These are phyloP conservation scores for Xestia sexstrigata DNA, from an alignment of 2,888 invertebrate species.

Conservation along the genomic window DNA sequence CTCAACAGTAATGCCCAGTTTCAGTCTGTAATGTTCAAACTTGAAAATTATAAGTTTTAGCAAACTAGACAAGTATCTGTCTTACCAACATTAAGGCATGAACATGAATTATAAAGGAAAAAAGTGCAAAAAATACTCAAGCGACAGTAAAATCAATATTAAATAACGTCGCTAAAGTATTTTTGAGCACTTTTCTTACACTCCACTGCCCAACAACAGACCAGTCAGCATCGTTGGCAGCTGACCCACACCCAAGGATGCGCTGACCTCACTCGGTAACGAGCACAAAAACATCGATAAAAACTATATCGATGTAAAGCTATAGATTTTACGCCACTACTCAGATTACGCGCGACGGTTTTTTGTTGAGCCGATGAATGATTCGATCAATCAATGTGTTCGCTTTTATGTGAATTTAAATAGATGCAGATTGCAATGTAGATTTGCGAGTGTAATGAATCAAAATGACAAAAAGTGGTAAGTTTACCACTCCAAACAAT, in stretches of 20 bases:
- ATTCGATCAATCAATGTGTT: conserved; percentile 43
- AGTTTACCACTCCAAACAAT: not conserved
- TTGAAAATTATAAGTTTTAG: not conserved
- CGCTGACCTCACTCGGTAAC: conserved; percentile 57
- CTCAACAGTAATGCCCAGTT: not conserved
- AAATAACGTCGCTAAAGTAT: not conserved
- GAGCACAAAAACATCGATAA: conserved; percentile 60
- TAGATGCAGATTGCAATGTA: conserved; percentile 1
- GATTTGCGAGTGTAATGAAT: not conserved
- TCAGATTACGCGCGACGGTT: conserved; percentile 55
- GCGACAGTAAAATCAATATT: not conserved
- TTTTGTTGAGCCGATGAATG: conserved; percentile 54
- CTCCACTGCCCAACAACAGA: conserved; percentile 39
- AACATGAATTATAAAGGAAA: too few species aligned
- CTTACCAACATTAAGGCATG: not conserved
- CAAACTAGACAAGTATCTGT: not conserved
- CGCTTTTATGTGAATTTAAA: conserved; percentile 29
- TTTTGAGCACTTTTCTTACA: conserved; percentile 22
- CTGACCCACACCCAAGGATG: conserved; percentile 66
- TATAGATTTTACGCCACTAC: conserved; percentile 64
- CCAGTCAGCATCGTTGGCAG: conserved; percentile 51
- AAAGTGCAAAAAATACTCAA: not conserved
- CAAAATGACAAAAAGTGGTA: not conserved
- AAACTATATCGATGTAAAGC: conserved; percentile 49
- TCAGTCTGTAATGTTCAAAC: not conserved